Percentiles rank a stretch among this genome's conserved stretches.
Evolutionary conservation across 2,888 invertebrate species (phyloP).

Genomic region (Nebria brevicollis): DNA sequence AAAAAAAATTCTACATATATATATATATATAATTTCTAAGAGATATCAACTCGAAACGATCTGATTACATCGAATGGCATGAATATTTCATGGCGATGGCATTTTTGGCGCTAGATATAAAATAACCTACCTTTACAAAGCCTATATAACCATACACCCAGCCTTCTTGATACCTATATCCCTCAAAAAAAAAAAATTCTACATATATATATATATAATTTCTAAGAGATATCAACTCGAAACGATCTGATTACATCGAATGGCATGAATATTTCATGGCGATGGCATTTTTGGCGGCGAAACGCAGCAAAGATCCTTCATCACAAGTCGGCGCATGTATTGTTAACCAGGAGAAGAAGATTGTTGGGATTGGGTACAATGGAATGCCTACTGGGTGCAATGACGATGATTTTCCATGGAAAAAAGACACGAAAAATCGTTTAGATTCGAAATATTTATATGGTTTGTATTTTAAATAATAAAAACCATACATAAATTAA

Average conservation of each 20-base stretch:
- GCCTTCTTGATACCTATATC: background rate
- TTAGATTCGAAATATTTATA: slow-evolving; percentile 86
- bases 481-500: background rate
- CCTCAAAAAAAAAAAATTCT: slow-evolving; percentile 18
- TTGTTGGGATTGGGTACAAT: slow-evolving; percentile 96
- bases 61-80: slow-evolving; percentile 82
- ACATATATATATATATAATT: no score
- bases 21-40: slow-evolving; percentile 14
- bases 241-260: slow-evolving; percentile 75
- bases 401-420: slow-evolving; percentile 93
- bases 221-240: slow-evolving; percentile 56
- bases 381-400: slow-evolving; percentile 93
- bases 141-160: no score
- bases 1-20: no score
- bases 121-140: background rate
- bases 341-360: slow-evolving; percentile 84
- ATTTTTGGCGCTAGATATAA: slow-evolving; percentile 72
- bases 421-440: slow-evolving; percentile 69
- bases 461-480: slow-evolving; percentile 67
- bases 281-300: slow-evolving; percentile 87
- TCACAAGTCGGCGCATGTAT: slow-evolving; percentile 97
- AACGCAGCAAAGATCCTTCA: slow-evolving; percentile 93
- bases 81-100: slow-evolving; percentile 98
- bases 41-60: slow-evolving; percentile 64
- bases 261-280: slow-evolving; percentile 99